Conservation (phyloP, 1,140 invertebrate species). For the Zaprionus tsacasi region DNA sequence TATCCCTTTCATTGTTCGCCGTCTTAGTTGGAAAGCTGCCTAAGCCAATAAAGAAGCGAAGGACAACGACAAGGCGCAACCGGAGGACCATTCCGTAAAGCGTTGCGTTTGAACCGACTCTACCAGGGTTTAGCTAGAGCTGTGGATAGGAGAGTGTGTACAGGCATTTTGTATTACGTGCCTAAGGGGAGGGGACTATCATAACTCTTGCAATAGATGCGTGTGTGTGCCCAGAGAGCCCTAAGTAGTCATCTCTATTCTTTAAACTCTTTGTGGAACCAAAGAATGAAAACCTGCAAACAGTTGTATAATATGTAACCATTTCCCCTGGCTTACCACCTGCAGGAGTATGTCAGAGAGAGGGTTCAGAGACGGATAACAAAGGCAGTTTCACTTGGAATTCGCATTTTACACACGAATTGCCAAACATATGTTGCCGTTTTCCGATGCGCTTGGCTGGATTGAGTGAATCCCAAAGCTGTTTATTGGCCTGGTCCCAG, state of each 20-base stretch:
- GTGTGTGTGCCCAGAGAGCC: neutral
- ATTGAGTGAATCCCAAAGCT: conserved; percentile 41
- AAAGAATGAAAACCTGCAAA: neutral
- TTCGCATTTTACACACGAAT: conserved; percentile 65
- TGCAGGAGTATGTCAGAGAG: neutral
- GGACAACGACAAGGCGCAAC: conserved; percentile 34
- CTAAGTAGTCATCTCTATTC: neutral
- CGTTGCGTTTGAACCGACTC: conserved; percentile 40
- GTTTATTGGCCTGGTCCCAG: conserved; percentile 35
- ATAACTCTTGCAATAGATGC: neutral
- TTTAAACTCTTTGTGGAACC: neutral
- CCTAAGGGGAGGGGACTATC: neutral
- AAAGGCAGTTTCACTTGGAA: conserved; percentile 21
- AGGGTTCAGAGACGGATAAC: neutral
- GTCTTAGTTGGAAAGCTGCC: conserved; percentile 57
- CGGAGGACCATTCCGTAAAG: conserved; percentile 57
- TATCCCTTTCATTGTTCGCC: conserved; percentile 55
- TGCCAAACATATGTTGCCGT: conserved; percentile 61
- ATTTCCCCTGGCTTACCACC: neutral
- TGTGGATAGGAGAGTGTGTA: neutral
- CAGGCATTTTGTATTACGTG: neutral
- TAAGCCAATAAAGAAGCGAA: conserved; percentile 69
- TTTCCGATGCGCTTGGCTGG: conserved; percentile 45
- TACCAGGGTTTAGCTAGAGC: neutral
- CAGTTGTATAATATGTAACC: neutral